phyloP scores from a whole-genome alignment of 1,140 invertebrate genomes.

The Bombus impatiens region DNA sequence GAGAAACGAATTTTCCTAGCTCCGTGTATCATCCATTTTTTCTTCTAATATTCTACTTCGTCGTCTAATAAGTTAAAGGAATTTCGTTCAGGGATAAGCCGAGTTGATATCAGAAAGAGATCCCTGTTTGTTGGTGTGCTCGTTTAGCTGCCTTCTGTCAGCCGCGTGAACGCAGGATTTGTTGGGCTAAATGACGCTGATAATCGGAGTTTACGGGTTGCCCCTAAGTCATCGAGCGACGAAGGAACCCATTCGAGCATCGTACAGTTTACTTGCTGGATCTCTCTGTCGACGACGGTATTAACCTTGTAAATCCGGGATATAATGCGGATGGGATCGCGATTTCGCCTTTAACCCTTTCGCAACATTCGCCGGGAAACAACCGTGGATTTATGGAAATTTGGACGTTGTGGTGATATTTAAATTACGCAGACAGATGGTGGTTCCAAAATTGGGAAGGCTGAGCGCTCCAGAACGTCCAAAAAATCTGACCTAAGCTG shows the following conservation, averaged over 20 bases:
- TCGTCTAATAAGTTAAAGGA: not conserved
- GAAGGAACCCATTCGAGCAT: not conserved
- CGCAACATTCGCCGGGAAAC: not conserved
- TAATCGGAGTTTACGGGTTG: not conserved
- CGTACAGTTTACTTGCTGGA: not conserved
- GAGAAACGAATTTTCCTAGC: too few relatives aligned
- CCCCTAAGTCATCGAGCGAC: not conserved
- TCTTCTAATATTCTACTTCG: not conserved
- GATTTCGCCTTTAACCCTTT: slow-evolving; percentile 5
- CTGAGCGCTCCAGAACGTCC: too few relatives aligned
- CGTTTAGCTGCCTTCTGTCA: not conserved
- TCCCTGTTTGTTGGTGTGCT: not conserved
- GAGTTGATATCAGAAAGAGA: not conserved
- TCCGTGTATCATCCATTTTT: not conserved
- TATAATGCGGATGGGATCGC: not conserved
- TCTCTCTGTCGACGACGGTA: slow-evolving; percentile 2
- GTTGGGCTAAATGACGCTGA: not conserved
- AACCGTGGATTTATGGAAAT: not conserved
- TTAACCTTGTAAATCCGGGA: slow-evolving; percentile 16
- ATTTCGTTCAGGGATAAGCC: not conserved
- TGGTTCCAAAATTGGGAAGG: too few relatives aligned
- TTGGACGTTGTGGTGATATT: too few relatives aligned
- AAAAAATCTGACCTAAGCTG: too few relatives aligned
- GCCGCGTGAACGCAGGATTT: not conserved
- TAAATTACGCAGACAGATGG: too few relatives aligned